Base-by-base conservation (phyloP, 2,888 invertebrate species). In the Baronia brevicornis region DNA sequence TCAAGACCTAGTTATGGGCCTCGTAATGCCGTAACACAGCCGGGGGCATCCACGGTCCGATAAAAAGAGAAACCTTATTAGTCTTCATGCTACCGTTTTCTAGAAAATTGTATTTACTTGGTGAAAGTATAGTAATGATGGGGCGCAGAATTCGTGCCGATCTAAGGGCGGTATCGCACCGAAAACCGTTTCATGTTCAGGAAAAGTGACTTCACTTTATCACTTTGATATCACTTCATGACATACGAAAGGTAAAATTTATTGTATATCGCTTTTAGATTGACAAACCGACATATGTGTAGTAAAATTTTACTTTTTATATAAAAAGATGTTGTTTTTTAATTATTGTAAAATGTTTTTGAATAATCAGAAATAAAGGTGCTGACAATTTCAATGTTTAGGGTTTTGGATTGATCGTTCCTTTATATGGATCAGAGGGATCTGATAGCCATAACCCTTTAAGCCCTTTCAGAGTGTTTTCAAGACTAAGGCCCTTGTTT, bases 71-170 rank as follows among this genome's bases (percentile, higher is more conserved):
- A 67, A 72, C 64, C 59, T 59, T 59, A 58, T 54, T 64, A 59
- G 51, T 68, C 67, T 69, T 77, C 70, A 55, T 60, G 79, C 79
- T 79, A 80, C 78, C 68, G 78, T 84, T 78, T 82, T 77, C 79
- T 82, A 84, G 72, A 78, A 80, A 82, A 80, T 82, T 75, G 64
- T 77, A 60, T 79, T 80, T 82, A 80, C 79, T 74, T 54, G 55
- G 82, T 73, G 82, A 84, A 84, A 84, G 82, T 72, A 44, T 43
- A 45, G 53, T 75, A 77, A 79, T 79, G 61, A 73, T 53, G 68
- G 71, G 74, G 67, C 64, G 65, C 63, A 71, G 70, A 67, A 71
- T 61, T 67, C 63, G 51, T 58, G 58, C 54, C 52, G 54, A 53
- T 57, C 55, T 64, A 65, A 72, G 68, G 70, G 66, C 62, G 57